Evolutionary conservation across 2,888 invertebrate genomes (phyloP), one percentile per base, ranked within the genome.

Genomic region (Eledone cirrhosa): DNA sequence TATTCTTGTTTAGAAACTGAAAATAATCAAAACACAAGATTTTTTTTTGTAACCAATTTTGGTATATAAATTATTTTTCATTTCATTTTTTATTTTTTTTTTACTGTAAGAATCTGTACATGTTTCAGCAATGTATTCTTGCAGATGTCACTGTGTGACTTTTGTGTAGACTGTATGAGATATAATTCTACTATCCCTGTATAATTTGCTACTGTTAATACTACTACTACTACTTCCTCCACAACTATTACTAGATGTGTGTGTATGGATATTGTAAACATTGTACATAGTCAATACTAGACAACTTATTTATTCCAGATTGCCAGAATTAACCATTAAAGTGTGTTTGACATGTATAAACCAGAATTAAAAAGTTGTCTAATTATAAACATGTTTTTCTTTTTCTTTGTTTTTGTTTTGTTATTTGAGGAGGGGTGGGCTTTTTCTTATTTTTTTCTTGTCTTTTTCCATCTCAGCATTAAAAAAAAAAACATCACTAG

Each of bases 281-380:
- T 76, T 76, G 76, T 76, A 76, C 47, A 76, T 76, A 76, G 76
- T 76, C 47, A 48, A 27, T 76, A 76, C 47, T 76, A 76, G 47
- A 76, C 41, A 76, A 29, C 47, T 76, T n/a, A 76, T 76, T 76
- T 76, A 76, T 76, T 76, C 48, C 76, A 48, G 76, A 29, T 48
- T 48, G 27, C 76, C 72, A 72, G 31, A 33, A 33, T 72, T 72
- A 72, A 41, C 14, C 14, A 72, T 31, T 31, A 67, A 33, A 33
- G 69, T 69, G 69, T 69, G 69, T 27, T 69, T 69, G 31, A 69
- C 72, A 72, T 72, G 31, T 72, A 33, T 72, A 72, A 72, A 72
- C 33, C 16, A 72, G 72, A 72, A 72, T 31, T 72, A 72, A 72
- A 72, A n/a, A 72, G 72, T 72, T 72, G 72, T 41, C 72, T 72